A percentile compares a stretch with the other conserved stretches of the same genome.
phyloP scores from a whole-genome alignment of 2,888 invertebrate genomes.

The Allacma fusca region DNA sequence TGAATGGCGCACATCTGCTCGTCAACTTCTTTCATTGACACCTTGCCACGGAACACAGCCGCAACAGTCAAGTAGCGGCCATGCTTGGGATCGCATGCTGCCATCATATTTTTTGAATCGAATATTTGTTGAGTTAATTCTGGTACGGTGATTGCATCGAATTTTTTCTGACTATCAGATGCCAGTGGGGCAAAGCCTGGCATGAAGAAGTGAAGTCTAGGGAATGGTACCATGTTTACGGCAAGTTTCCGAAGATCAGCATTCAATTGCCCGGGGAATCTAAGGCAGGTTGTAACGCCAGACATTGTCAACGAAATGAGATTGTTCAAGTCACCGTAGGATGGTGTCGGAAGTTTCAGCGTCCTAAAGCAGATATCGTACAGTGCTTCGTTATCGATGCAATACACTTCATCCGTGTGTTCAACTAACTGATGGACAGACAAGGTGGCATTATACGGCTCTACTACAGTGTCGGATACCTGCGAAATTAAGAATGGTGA shows the following conservation, averaged over 20 bases:
- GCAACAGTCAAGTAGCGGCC: conserved; percentile 81
- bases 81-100: conserved; percentile 91
- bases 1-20: conserved; percentile 77
- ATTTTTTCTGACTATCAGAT: conserved; percentile 69
- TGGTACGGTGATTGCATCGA: conserved; percentile 87
- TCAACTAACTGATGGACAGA: conserved; percentile 87
- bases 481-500: too few species aligned
- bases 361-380: conserved; percentile 91
- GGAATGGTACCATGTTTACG: conserved; percentile 98
- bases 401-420: conserved; percentile 88
- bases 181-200: conserved; percentile 94
- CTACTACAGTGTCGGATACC: conserved; percentile 82
- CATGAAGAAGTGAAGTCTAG: conserved; percentile 94
- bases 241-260: conserved; percentile 90
- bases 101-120: conserved; percentile 97
- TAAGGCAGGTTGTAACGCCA: conserved; percentile 84
- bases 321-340: conserved; percentile 88
- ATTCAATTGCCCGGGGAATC: conserved; percentile 93
- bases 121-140: conserved; percentile 75
- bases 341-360: conserved; percentile 81
- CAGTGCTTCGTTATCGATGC: conserved; percentile 88
- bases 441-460: conserved; percentile 87
- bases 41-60: conserved; percentile 86
- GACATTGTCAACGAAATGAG: conserved; percentile 85
- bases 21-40: conserved; percentile 91